Percentiles rank a stretch among this genome's conserved stretches.
These are phyloP conservation scores for Anoplophora glabripennis DNA, from an alignment of 1,140 invertebrate genomes.

Conservation along the genomic window DNA sequence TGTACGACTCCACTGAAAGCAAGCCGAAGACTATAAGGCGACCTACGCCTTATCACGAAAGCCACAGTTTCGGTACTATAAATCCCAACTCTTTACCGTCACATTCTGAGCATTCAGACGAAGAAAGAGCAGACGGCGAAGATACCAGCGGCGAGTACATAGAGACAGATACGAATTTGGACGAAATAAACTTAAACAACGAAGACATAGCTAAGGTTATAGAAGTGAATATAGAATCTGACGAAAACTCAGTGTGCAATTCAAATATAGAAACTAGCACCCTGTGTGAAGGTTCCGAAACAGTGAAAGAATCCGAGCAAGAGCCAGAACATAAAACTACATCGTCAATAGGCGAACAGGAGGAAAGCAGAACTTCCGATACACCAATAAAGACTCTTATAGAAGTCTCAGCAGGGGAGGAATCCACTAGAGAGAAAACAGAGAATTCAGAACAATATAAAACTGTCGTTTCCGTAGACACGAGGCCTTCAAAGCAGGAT, in stretches of 20 bases:
- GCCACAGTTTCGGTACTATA: constrained; percentile 19
- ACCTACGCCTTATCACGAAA: constrained; percentile 35
- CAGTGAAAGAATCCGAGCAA: background rate
- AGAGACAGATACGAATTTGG: constrained; percentile 41
- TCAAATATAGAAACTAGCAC: too few species aligned
- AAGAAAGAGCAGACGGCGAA: constrained; percentile 12
- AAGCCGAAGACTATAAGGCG: constrained; percentile 42
- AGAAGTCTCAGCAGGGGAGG: constrained; percentile 26
- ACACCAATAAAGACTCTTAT: constrained; percentile 37
- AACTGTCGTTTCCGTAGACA: constrained; percentile 41
- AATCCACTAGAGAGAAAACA: background rate
- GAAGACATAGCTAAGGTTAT: constrained; percentile 30
- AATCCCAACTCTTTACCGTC: background rate
- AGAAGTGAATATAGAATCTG: background rate
- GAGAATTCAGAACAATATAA: constrained; percentile 36
- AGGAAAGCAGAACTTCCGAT: background rate
- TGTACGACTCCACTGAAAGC: constrained; percentile 32
- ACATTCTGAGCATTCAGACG: background rate
- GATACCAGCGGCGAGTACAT: constrained; percentile 15
- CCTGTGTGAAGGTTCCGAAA: background rate
- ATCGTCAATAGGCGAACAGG: background rate
- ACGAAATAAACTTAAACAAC: constrained; percentile 41
- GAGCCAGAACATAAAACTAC: too few species aligned
- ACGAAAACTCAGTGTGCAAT: background rate
- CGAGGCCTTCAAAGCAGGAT: constrained; percentile 8